A percentile compares a stretch with the other conserved stretches of the same genome.
Evolutionary conservation across 2,888 invertebrate species (phyloP).

Genomic region (Cataglyphis altisquamis): DNA sequence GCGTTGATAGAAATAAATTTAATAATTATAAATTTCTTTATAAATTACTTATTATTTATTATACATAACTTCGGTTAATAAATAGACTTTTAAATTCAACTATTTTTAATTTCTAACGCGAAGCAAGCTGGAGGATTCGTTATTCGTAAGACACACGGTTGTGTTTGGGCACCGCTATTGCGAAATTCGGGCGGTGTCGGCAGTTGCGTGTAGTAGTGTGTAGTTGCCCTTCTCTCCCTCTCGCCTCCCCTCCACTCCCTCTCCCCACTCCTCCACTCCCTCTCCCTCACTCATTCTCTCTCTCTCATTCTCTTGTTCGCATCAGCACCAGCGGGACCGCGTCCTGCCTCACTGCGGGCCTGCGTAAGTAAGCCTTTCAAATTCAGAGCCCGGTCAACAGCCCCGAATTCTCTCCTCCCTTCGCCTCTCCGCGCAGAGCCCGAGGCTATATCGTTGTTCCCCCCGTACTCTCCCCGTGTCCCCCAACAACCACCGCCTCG

Average conservation of each 20-base stretch:
- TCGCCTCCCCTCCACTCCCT: background rate
- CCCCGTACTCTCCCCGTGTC: background rate
- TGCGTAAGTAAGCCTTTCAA: conserved; percentile 82
- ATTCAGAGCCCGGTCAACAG: conserved; percentile 81
- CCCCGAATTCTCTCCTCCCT: conserved; percentile 73
- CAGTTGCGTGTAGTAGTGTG: conserved; percentile 57
- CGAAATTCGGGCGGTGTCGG: conserved; percentile 67
- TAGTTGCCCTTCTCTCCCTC: conserved; percentile 3
- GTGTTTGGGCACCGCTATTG: conserved; percentile 71
- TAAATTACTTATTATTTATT: background rate
- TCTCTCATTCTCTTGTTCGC: background rate
- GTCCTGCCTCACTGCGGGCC: conserved; percentile 85
- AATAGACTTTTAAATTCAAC: background rate
- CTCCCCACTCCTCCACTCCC: background rate
- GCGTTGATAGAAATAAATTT: background rate
- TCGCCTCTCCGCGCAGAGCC: background rate
- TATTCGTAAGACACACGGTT: background rate
- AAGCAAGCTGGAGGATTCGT: background rate
- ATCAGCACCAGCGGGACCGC: conserved; percentile 68
- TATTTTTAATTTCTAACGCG: background rate
- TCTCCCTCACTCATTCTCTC: background rate
- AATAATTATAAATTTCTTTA: background rate
- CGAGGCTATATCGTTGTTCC: background rate
- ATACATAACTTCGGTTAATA: background rate
- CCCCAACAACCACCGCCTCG: background rate